Percentiles rank a stretch among this genome's conserved stretches.
These are phyloP conservation scores for Drosophila antonietae DNA, from an alignment of 2,888 invertebrate species.

Conservation along the genomic window DNA sequence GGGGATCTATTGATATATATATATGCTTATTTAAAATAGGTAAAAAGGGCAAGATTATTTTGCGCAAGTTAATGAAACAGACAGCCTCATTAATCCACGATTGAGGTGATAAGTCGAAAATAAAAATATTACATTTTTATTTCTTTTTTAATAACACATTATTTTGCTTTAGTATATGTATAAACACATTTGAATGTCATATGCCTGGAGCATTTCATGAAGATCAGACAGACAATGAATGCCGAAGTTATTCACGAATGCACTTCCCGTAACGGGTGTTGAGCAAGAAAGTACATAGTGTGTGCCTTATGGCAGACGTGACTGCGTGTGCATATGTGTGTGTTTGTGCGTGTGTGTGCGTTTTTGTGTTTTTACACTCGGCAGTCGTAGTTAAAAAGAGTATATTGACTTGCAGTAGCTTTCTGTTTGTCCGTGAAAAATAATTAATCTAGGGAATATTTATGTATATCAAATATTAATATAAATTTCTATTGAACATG, in stretches of 20 bases:
- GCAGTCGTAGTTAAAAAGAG: background rate
- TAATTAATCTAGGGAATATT: background rate
- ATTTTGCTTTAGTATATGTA: conserved; percentile 2
- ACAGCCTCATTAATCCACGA: background rate
- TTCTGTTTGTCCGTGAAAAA: background rate
- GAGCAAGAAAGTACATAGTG: conserved; percentile 4
- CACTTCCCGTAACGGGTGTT: conserved; percentile 11
- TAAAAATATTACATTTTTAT: conserved; percentile 9
- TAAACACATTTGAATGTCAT: conserved; percentile 8
- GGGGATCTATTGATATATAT: background rate
- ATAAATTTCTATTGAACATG: background rate
- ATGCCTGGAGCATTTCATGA: conserved; percentile 1
- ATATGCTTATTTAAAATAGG: background rate
- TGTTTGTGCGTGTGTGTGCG: background rate
- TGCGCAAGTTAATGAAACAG: conserved; percentile 1
- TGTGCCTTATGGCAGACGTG: background rate
- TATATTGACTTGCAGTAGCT: background rate
- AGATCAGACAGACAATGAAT: conserved; percentile 9
- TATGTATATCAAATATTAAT: background rate
- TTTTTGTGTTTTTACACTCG: background rate
- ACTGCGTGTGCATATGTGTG: background rate
- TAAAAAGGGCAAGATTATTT: background rate
- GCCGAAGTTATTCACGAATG: conserved; percentile 16
- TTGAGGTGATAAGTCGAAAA: conserved; percentile 4
- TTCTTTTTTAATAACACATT: background rate